Evolutionary conservation across 1,140 invertebrate genomes (phyloP).

Genomic region (Spodoptera litura): DNA sequence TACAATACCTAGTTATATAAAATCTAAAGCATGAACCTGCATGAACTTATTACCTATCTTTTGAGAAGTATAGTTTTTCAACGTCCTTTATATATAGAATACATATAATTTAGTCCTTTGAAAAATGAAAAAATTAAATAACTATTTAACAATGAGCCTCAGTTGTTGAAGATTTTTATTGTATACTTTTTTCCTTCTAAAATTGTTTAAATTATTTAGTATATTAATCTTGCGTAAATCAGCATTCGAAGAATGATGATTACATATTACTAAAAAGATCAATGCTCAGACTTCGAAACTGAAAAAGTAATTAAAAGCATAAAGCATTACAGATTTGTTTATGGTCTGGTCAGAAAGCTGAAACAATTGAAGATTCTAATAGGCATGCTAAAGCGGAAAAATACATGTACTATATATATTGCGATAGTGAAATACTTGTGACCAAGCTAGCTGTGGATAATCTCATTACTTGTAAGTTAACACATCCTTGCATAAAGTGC

Average conservation of each 20-base stretch:
- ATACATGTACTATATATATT: conserved; percentile 52
- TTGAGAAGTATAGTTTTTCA: too few species aligned
- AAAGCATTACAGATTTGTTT: conserved; percentile 17
- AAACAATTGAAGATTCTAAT: conserved; percentile 61
- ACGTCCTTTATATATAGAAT: too few species aligned
- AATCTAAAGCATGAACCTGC: too few species aligned
- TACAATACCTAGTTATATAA: too few species aligned
- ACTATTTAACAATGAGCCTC: too few species aligned
- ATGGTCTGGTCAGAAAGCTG: conserved; percentile 52
- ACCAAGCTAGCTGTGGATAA: conserved; percentile 49
- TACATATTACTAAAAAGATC: background rate
- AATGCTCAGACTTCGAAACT: background rate
- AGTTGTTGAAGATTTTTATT: too few species aligned
- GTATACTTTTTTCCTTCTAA: too few species aligned
- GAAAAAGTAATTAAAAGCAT: conserved; percentile 32
- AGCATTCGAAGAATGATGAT: background rate
- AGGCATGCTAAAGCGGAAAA: conserved; percentile 55
- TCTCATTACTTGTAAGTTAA: conserved; percentile 54
- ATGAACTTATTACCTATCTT: too few species aligned
- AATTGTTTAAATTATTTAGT: too few species aligned
- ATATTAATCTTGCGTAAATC: too few species aligned
- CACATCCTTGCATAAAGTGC: conserved; percentile 10
- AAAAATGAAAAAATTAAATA: too few species aligned
- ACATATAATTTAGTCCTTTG: too few species aligned
- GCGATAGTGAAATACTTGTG: conserved; percentile 51